A percentile compares a stretch with the other conserved stretches of the same genome.
These are phyloP conservation scores for Embidobia sp. DNA, from an alignment of 2,888 invertebrate genomes.

Conservation along the genomic window DNA sequence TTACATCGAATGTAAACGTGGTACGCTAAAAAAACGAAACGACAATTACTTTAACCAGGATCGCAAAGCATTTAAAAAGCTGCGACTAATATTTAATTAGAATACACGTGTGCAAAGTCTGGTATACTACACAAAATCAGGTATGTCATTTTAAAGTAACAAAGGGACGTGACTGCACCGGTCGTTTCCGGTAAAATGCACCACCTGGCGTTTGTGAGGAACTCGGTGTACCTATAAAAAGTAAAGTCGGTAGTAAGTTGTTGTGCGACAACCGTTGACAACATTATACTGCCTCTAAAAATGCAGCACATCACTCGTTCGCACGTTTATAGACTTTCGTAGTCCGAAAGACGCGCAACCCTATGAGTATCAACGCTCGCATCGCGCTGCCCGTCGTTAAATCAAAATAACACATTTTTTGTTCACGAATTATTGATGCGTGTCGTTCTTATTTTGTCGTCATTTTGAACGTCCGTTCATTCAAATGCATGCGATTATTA, in stretches of 20 bases:
- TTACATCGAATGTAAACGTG: not conserved
- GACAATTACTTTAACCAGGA: not conserved
- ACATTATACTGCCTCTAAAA: conserved; percentile 73
- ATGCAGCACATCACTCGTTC: conserved; percentile 69
- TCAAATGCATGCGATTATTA: no score
- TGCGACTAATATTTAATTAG: conserved; percentile 41
- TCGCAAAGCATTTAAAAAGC: conserved; percentile 14
- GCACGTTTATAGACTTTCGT: conserved; percentile 68
- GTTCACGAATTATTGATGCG: conserved; percentile 26
- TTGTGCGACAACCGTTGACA: conserved; percentile 70
- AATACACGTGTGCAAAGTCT: conserved; percentile 23
- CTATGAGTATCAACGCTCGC: conserved; percentile 23
- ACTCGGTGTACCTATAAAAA: conserved; percentile 69
- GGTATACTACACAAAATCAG: conserved; percentile 55
- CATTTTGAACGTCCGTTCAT: no score
- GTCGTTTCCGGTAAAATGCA: conserved; percentile 62
- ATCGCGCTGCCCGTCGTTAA: conserved; percentile 19
- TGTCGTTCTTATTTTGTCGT: no score
- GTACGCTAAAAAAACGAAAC: not conserved
- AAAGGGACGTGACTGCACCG: conserved; percentile 61
- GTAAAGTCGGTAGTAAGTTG: conserved; percentile 69
- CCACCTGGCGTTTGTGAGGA: conserved; percentile 54
- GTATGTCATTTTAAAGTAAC: conserved; percentile 52
- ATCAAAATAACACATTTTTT: conserved; percentile 35
- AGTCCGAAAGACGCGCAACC: conserved; percentile 29